Evolutionary conservation across 2,888 invertebrate species (phyloP).

Genomic region (Carabus problematicus): DNA sequence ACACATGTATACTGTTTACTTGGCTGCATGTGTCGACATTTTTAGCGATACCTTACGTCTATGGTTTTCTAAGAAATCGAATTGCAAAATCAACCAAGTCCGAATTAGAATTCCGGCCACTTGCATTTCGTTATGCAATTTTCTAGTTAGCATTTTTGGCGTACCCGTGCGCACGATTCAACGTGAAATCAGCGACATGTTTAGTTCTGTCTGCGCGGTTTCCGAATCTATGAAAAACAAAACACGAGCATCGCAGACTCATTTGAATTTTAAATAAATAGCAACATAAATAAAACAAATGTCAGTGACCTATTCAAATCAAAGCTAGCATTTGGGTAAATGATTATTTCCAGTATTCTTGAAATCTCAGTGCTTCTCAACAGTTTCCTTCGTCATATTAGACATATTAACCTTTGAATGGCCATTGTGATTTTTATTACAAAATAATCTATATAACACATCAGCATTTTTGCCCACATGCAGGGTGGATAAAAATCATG

Average conservation of each 20-base stretch:
- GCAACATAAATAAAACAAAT: conserved; percentile 29
- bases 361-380: not conserved
- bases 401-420: too few relatives aligned
- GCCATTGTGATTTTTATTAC: too few relatives aligned
- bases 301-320: conserved; percentile 41
- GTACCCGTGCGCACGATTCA: not conserved
- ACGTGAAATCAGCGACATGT: not conserved
- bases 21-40: conserved; percentile 4
- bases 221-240: conserved; percentile 4
- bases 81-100: conserved; percentile 33
- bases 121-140: conserved; percentile 37
- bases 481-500: too few relatives aligned
- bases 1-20: too few relatives aligned
- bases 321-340: conserved; percentile 18
- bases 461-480: too few relatives aligned
- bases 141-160: conserved; percentile 28
- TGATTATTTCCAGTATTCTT: not conserved
- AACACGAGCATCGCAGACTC: not conserved
- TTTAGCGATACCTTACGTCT: conserved; percentile 23
- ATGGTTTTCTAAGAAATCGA: conserved; percentile 31
- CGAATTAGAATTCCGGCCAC: conserved; percentile 30
- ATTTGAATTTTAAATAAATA: conserved; percentile 39
- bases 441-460: too few relatives aligned
- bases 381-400: not conserved
- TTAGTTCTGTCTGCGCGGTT: not conserved